Evolutionary conservation across 2,113 vertebrate genomes (phyloP).

Genomic region (Labrus mixtus): DNA sequence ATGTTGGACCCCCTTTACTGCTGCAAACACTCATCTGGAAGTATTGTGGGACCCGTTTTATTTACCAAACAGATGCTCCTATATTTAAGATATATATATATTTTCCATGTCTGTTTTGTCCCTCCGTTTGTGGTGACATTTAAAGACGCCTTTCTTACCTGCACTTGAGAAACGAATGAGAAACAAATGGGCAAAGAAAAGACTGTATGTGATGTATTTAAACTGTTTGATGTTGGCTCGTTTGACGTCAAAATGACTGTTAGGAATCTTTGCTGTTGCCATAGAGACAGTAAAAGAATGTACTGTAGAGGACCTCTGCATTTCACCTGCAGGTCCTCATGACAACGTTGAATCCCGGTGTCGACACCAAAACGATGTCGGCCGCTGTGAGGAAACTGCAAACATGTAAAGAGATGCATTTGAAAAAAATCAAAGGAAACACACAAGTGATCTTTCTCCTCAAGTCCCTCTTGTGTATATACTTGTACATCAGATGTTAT

Average conservation of each 20-base stretch:
- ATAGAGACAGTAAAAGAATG: constrained; percentile 66
- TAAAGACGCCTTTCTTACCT: constrained; percentile 42
- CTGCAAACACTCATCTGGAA: constrained; percentile 43
- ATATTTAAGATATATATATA: constrained; percentile 59
- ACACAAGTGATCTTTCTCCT: constrained; percentile 25
- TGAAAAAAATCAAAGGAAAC: background rate
- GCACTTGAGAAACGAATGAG: constrained; percentile 46
- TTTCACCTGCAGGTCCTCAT: constrained; percentile 46
- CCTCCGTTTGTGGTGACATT: constrained; percentile 55
- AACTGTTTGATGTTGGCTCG: constrained; percentile 19
- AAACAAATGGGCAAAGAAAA: constrained; percentile 38
- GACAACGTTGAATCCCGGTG: constrained; percentile 21
- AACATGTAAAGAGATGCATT: constrained; percentile 9
- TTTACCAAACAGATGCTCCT: constrained; percentile 52
- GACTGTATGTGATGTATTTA: constrained; percentile 40
- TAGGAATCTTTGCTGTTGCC: constrained; percentile 59
- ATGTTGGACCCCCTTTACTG: constrained; percentile 24
- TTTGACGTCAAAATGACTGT: constrained; percentile 44
- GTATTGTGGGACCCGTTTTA: constrained; percentile 54
- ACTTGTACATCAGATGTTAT: constrained; percentile 36
- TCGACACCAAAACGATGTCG: constrained; percentile 2
- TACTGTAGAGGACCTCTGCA: constrained; percentile 52
- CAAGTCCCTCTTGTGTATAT: constrained; percentile 27
- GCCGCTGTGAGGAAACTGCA: background rate
- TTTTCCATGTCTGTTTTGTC: constrained; percentile 52